Base-by-base conservation (phyloP, 2,888 invertebrate genomes). In the Trichacis sp. region DNA sequence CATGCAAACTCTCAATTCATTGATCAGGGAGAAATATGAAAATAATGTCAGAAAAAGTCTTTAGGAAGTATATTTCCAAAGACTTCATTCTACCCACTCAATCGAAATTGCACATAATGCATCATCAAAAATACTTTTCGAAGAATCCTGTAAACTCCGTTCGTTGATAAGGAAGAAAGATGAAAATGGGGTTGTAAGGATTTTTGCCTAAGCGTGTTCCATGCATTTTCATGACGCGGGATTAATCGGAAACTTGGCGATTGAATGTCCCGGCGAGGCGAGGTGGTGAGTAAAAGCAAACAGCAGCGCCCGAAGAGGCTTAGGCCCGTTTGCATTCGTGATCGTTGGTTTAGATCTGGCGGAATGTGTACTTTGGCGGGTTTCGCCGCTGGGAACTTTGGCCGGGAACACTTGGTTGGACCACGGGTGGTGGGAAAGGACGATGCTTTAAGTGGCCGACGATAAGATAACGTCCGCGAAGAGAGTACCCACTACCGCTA, bases 391-490 rank as follows among this genome's bases (percentile, higher is more conserved):
- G 46, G 17, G 55, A 29, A 20, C 17, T 19, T 17, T 4, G 17
- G 38, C 38, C 42, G 60, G 43, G 33, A 58, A n/a, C n/a, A n/a
- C n/a, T n/a, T 38, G 43, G 54, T 40, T 43, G 69, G 57, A 56
- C 60, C 42, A 59, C 38, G 43, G 52, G 38, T 49, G 55, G 38
- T 45, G 68, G 56, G 63, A 40, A 60, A 59, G 53, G 64, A 56
- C 64, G 74, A 71, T 73, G 74, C 77, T 78, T 80, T 79, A 82
- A 83, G 82, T 81, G 79, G 78, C 75, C 79, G 78, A 72, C 80
- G 83, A 83, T 83, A 83, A 83, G 83, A 83, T 83, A 83, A 81
- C 78, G 79, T 75, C 72, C 74, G 76, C 73, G 73, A 75, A 74
- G 64, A 63, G 59, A 33, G 33, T 33, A 33, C 33, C 33, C 9